Percentiles rank a stretch among this genome's conserved stretches.
These are phyloP conservation scores for Sinonovacula constricta DNA, from an alignment of 1,140 invertebrate genomes.

Conservation along the genomic window DNA sequence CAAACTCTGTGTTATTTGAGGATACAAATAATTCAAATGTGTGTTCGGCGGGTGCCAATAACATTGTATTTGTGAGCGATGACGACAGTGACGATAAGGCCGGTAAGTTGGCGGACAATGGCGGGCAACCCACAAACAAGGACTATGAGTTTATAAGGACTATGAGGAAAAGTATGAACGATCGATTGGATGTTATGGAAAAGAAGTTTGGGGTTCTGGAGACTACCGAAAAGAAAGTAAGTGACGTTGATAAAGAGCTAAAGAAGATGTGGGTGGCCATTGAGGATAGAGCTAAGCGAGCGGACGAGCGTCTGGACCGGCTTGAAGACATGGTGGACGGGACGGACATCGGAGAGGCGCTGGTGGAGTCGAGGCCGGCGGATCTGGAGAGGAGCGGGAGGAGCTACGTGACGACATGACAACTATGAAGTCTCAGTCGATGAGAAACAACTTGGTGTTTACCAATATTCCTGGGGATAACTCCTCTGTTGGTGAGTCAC, in stretches of 20 bases:
- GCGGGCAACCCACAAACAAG: too few relatives aligned
- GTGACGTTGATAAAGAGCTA: too few relatives aligned
- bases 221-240: not conserved
- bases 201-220: not conserved
- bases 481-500: not conserved
- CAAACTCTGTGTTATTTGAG: too few relatives aligned
- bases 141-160: too few relatives aligned
- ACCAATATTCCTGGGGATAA: slow-evolving; percentile 2
- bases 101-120: too few relatives aligned
- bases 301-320: not conserved
- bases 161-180: too few relatives aligned
- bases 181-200: too few relatives aligned
- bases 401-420: not conserved
- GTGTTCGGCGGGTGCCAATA: too few relatives aligned
- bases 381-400: not conserved
- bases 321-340: not conserved
- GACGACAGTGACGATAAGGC: too few relatives aligned
- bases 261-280: not conserved
- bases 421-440: not conserved
- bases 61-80: too few relatives aligned
- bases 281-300: not conserved
- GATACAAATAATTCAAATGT: too few relatives aligned
- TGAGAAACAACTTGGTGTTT: slow-evolving; percentile 1
- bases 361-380: not conserved
- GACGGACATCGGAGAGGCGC: not conserved